A percentile compares a stretch with the other conserved stretches of the same genome.
These are phyloP conservation scores for Trachurus trachurus DNA, from an alignment of 2,797 vertebrate genomes.

Conservation along the genomic window DNA sequence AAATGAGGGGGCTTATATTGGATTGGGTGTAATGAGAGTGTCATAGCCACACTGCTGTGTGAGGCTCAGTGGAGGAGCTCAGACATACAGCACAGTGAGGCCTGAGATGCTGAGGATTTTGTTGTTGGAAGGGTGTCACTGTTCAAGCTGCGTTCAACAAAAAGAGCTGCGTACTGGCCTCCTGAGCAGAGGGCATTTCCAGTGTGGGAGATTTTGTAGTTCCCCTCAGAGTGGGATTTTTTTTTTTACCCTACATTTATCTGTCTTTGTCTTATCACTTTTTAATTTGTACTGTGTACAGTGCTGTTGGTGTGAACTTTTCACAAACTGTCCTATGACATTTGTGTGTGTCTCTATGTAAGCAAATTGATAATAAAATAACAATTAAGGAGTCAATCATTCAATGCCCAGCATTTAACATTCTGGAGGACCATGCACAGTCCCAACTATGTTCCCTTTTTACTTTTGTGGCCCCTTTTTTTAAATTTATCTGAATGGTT, in stretches of 20 bases:
- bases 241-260: neutral
- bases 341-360: neutral
- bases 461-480: neutral
- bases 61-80: constrained; percentile 49
- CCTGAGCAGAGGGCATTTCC: neutral
- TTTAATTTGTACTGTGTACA: neutral
- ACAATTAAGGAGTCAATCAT: neutral
- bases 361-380: neutral
- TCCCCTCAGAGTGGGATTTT: neutral
- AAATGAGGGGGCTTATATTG: constrained; percentile 73
- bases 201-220: neutral
- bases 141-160: neutral
- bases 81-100: constrained; percentile 31
- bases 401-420: neutral
- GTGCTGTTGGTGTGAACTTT: neutral
- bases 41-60: constrained; percentile 52
- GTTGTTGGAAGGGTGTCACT: constrained; percentile 15
- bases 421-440: neutral
- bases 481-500: neutral
- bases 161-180: neutral
- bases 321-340: neutral
- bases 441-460: neutral
- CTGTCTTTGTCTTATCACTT: neutral
- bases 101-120: constrained; percentile 32
- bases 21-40: constrained; percentile 76